These are phyloP conservation scores for Drosophila orena DNA, from an alignment of 1,140 invertebrate species.

Conservation along the genomic window DNA sequence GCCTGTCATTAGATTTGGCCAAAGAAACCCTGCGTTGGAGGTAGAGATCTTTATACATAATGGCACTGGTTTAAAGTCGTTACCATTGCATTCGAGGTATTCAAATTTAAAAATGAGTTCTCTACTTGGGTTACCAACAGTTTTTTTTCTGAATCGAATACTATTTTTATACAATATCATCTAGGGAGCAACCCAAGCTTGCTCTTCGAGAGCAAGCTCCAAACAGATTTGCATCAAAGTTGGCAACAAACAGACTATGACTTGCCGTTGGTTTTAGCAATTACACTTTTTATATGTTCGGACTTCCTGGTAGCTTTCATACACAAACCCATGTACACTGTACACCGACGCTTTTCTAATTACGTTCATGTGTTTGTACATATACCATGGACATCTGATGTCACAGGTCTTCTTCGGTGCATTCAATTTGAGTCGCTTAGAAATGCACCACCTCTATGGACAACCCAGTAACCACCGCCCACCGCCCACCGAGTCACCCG, in stretches of 20 bases:
- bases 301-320: slow-evolving; percentile 19
- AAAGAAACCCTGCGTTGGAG: slow-evolving; percentile 5
- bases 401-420: slow-evolving; percentile 35
- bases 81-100: too few relatives aligned
- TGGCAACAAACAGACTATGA: slow-evolving; percentile 10
- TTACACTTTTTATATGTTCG: slow-evolving; percentile 19
- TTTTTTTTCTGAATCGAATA: not conserved
- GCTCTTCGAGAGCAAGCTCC: not conserved
- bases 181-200: too few relatives aligned
- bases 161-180: too few relatives aligned
- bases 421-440: slow-evolving; percentile 46
- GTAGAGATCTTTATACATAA: not conserved
- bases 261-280: slow-evolving; percentile 13
- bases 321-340: slow-evolving; percentile 13
- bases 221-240: not conserved
- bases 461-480: slow-evolving; percentile 2
- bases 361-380: slow-evolving; percentile 15
- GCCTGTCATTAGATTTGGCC: slow-evolving; percentile 17
- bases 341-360: slow-evolving; percentile 35
- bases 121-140: too few relatives aligned
- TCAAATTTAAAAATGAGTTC: too few relatives aligned
- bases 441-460: slow-evolving; percentile 20
- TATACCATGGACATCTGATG: slow-evolving; percentile 16
- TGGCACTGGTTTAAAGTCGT: too few relatives aligned
- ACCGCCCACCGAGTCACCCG: slow-evolving; percentile 2